Evolutionary conservation across 2,113 vertebrate species (phyloP).

Genomic region (Neolamprologus sp.): DNA sequence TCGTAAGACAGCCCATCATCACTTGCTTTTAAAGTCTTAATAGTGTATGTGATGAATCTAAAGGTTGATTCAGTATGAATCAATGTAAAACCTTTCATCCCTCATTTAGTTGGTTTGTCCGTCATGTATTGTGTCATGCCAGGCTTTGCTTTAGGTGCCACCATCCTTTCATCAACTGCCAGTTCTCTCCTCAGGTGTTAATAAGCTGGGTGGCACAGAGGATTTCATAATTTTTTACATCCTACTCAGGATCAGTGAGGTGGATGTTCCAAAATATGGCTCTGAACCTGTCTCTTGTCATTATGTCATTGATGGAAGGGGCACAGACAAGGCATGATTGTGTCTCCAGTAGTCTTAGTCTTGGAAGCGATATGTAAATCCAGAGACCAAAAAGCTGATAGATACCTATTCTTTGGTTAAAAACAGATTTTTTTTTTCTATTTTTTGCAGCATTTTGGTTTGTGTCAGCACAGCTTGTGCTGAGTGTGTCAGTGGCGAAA

Average conservation of each 20-base stretch:
- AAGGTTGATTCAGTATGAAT: background rate
- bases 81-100: background rate
- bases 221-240: background rate
- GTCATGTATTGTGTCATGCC: background rate
- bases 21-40: background rate
- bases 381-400: background rate
- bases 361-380: background rate
- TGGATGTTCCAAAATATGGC: background rate
- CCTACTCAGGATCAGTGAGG: background rate
- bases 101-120: background rate
- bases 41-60: background rate
- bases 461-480: background rate
- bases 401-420: background rate
- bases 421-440: background rate
- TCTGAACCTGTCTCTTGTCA: background rate
- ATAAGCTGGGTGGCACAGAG: rapidly evolving
- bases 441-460: background rate
- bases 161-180: background rate
- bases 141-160: background rate
- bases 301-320: background rate
- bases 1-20: background rate
- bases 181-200: background rate
- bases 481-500: background rate
- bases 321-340: background rate
- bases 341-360: background rate